Evolutionary conservation across 2,113 vertebrate species (phyloP).

Genomic region (Tachysurus fulvidraco): DNA sequence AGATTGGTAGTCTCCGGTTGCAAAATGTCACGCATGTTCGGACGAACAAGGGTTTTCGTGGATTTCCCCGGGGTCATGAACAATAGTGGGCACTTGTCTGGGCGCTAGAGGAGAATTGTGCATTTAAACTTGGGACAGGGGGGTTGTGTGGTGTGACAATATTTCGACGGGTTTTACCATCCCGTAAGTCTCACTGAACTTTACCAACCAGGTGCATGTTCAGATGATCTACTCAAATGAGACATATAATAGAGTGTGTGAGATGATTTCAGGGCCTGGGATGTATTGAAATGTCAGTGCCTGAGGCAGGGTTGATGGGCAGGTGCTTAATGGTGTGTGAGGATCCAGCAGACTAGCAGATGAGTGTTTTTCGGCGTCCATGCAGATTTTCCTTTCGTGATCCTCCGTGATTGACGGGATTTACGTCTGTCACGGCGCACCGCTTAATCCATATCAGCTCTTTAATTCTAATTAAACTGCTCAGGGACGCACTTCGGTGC

Average conservation of each 20-base stretch:
- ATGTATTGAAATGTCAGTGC: constrained; percentile 36
- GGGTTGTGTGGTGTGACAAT: neutral
- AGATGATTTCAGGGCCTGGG: neutral
- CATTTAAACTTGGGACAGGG: neutral
- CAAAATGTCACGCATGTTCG: constrained; percentile 35
- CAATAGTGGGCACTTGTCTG: neutral
- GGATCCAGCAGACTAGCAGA: constrained; percentile 37
- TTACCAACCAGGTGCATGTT: constrained; percentile 24
- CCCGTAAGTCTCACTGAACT: neutral
- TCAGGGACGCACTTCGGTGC: constrained; percentile 28
- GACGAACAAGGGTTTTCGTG: constrained; percentile 7
- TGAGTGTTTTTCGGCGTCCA: constrained; percentile 23
- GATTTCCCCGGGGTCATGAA: constrained; percentile 16
- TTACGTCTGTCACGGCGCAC: constrained; percentile 49
- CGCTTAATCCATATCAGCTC: constrained; percentile 59
- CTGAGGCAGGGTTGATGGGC: constrained; percentile 23
- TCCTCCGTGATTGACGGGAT: constrained; percentile 51
- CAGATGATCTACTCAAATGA: neutral
- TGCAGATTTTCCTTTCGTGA: constrained; percentile 46
- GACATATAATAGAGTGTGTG: neutral
- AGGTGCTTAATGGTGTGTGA: constrained; percentile 43
- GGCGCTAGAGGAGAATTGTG: constrained; percentile 35
- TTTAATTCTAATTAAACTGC: constrained; percentile 64
- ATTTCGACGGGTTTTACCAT: constrained; percentile 1
- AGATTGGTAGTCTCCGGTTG: constrained; percentile 47